phyloP scores from a whole-genome alignment of 2,113 vertebrate genomes.

The Puffinus mauretanicus region DNA sequence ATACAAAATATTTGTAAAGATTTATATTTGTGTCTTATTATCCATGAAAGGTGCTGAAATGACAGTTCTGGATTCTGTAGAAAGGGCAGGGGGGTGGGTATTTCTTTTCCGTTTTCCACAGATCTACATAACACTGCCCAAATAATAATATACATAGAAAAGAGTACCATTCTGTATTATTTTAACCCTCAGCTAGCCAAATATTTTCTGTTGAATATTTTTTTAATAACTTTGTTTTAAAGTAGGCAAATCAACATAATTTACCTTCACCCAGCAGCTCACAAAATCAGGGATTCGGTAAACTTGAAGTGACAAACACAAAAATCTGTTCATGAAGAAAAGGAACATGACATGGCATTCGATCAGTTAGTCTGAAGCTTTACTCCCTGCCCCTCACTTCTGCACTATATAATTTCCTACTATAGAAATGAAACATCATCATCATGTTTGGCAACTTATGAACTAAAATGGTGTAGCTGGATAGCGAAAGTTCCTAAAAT shows the following conservation, averaged over 20 bases:
- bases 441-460: not conserved
- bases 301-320: not conserved
- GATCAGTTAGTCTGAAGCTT: not conserved
- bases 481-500: not conserved
- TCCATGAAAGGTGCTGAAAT: not conserved
- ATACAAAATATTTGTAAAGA: not conserved
- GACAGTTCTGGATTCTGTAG: not conserved
- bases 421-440: not conserved
- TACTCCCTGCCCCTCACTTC: not conserved
- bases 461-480: not conserved
- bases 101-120: not conserved
- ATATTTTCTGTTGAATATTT: not conserved
- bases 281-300: not conserved
- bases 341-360: not conserved
- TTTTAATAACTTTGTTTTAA: not conserved
- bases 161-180: not conserved
- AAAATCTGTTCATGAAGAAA: not conserved
- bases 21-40: not conserved
- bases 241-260: not conserved
- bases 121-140: not conserved
- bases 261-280: not conserved
- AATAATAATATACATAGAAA: not conserved
- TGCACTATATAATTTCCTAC: not conserved
- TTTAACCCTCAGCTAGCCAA: not conserved
- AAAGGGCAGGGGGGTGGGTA: fast-evolving